Base-by-base conservation (phyloP, 2,113 vertebrate species). In the Natator depressus region DNA sequence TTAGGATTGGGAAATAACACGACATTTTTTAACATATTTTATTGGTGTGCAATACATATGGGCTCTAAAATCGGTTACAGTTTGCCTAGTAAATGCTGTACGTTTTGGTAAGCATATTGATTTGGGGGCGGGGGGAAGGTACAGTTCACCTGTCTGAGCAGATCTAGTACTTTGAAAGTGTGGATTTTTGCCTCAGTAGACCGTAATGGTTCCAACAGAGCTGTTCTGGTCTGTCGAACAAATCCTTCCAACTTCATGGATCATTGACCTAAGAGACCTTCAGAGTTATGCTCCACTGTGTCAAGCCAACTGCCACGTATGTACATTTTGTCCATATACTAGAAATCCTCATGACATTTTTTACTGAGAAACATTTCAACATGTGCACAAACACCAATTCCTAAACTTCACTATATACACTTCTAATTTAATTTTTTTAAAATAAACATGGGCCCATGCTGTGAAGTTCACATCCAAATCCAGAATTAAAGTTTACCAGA, bases 1-100 rank as follows among this genome's bases (percentile, higher is more conserved):
- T 91, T 62, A 50, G 62, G 29, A 81, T 93, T 96, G 92, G 72
- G 96, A 97, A 96, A 95, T 93, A 96, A 88, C 82, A 95, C 91
- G 80, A 91, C 89, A 84, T 91, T 96, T 91, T 91, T 93, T 91
- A 90, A 96, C 95, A 89, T 0, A 0, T 95, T 89, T 94, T 85
- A 92, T 17, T 47, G 0, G 3, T 17, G 42, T 59, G 82, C 22
- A 91, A 93, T 54, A 69, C 65, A 82, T 13, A 24, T 76, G 79
- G 50, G 81, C 93, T 89, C 85, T 83, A 89, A 84, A 94, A 72
- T 49, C 31, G 55, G n/a, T 42, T 65, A 51, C 13, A 35, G 57
- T 54, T 85, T 88, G 75, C 55, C 80, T 93, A 59, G 69, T 87
- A 87, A 76, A 79, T 42, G 35, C 72, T 96, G 27, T 25, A 81